A percentile compares a stretch with the other conserved stretches of the same genome.
These are phyloP conservation scores for Allacma fusca DNA, from an alignment of 2,888 invertebrate genomes.

Conservation along the genomic window DNA sequence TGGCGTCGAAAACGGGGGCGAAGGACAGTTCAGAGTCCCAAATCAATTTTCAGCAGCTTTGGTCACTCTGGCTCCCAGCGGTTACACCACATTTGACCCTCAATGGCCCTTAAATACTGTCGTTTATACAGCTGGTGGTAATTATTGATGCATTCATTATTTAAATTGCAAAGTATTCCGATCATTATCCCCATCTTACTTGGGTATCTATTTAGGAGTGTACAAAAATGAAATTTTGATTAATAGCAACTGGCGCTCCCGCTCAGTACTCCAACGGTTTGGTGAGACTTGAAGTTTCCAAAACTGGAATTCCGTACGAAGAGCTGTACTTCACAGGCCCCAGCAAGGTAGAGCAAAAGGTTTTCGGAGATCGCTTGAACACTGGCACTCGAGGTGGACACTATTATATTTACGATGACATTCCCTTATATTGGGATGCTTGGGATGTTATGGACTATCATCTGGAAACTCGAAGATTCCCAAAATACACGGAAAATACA, in stretches of 20 bases:
- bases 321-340: constrained; percentile 43
- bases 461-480: constrained; percentile 65
- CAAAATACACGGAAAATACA: not conserved
- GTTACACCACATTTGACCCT: constrained; percentile 44
- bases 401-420: constrained; percentile 67
- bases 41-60: constrained; percentile 48
- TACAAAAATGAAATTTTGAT: not conserved
- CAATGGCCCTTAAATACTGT: constrained; percentile 38
- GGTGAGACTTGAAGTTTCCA: constrained; percentile 35
- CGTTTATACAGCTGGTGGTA: constrained; percentile 17
- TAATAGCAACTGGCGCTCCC: not conserved
- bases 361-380: constrained; percentile 40
- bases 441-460: constrained; percentile 70
- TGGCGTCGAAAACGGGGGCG: constrained; percentile 28
- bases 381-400: constrained; percentile 50
- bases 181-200: not conserved
- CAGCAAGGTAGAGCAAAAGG: constrained; percentile 34
- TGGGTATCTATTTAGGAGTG: not conserved
- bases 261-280: constrained; percentile 43
- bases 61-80: constrained; percentile 45
- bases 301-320: constrained; percentile 47
- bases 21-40: constrained; percentile 45
- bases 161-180: not conserved
- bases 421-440: constrained; percentile 69
- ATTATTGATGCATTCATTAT: not conserved